Evolutionary conservation across 2,888 invertebrate species (phyloP), one percentile per base, ranked within the genome.

Genomic region (Lamellibrachia columna): DNA sequence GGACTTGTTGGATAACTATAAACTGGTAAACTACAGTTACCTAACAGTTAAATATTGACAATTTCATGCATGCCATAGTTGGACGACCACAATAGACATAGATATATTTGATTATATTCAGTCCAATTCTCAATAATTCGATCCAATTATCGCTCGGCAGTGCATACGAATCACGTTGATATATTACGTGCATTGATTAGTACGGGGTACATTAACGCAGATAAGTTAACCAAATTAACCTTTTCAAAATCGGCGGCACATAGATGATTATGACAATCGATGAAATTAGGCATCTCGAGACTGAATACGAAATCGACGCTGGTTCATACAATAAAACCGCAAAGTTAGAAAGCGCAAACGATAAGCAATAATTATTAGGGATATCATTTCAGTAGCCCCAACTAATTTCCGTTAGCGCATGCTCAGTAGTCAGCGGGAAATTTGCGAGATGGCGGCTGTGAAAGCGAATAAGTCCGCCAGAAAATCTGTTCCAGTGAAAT

Each of bases 191-290:
- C 75, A 75, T 22, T 40, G 40, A 40, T 40, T 40, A 0, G 40
- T 40, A 40, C 40, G 40, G 40, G 40, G 40, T 40, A 40, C 40
- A 40, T 40, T 40, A 40, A 40, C 40, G 40, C 40, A 40, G 40
- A 40, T 40, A 40, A 40, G 40, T 40, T 40, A 40, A 40, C 40
- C 40, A 4, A n/a, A 75, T 75, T 75, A 15, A 75, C 75, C 75
- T 75, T 75, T 75, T 75, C 75, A 75, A 75, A 75, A 75, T 75
- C 75, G n/a, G 75, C 75, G 75, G 75, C 75, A 75, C n/a, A 75
- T 75, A 75, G 75, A 75, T 75, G 75, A 75, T 75, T 75, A 75
- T 75, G 75, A 75, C 75, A 75, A 75, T 75, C 75, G 75, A 75
- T 75, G 75, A 75, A 75, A 75, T 75, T 22, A 75, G 15, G 75